These are phyloP conservation scores for Poecilus cupreus DNA, from an alignment of 2,888 invertebrate genomes.

Conservation along the genomic window DNA sequence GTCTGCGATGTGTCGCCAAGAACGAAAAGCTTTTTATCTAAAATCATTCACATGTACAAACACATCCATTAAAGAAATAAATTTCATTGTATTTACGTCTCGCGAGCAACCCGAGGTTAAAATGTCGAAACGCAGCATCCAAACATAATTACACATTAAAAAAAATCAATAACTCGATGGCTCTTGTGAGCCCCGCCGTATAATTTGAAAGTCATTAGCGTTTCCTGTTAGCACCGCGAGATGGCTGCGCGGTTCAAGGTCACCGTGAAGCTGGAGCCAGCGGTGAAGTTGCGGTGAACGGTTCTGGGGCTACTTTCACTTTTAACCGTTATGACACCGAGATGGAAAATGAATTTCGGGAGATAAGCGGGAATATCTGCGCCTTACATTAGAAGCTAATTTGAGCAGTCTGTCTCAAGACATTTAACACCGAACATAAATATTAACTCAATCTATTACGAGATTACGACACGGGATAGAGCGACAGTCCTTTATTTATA, in stretches of 20 bases:
- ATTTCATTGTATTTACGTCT: slow-evolving; percentile 27
- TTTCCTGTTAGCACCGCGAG: slow-evolving; percentile 25
- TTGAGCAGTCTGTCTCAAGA: too few relatives aligned
- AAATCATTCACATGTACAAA: slow-evolving; percentile 1
- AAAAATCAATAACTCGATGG: slow-evolving; percentile 43
- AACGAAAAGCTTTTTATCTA: slow-evolving; percentile 30
- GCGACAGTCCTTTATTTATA: too few relatives aligned
- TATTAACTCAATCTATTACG: too few relatives aligned
- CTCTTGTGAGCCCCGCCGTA: slow-evolving; percentile 11
- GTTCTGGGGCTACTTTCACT: slow-evolving; percentile 5
- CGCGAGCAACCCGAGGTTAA: background rate
- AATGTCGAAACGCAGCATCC: slow-evolving; percentile 21
- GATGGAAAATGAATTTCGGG: too few relatives aligned
- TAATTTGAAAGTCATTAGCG: slow-evolving; percentile 44
- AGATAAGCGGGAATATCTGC: too few relatives aligned
- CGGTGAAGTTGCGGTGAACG: background rate
- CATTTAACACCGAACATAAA: too few relatives aligned
- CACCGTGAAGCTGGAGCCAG: background rate
- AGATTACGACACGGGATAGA: too few relatives aligned
- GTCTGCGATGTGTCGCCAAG: too few relatives aligned
- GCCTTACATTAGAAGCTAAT: too few relatives aligned
- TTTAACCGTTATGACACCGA: background rate
- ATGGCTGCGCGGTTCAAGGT: slow-evolving; percentile 29
- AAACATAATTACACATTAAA: slow-evolving; percentile 31
- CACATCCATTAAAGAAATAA: slow-evolving; percentile 3